Percentiles rank a stretch among this genome's conserved stretches.
Evolutionary conservation across 2,888 invertebrate genomes (phyloP).

Genomic region (Dryadula phaetusa): DNA sequence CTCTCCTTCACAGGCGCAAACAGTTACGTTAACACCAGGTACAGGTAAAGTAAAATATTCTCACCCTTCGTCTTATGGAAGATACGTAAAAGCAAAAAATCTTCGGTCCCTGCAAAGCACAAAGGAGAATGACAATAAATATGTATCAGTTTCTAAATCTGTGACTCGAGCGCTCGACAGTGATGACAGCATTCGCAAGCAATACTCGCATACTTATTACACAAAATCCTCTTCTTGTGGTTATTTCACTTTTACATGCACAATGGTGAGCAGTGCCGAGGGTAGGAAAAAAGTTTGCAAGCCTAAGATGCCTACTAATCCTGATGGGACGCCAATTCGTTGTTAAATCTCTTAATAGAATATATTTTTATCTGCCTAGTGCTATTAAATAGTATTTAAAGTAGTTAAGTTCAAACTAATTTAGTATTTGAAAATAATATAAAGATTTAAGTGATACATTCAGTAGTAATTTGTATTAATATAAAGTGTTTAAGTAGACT

Average conservation of each 20-base stretch:
- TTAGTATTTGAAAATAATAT: constrained; percentile 13
- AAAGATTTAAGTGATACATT: constrained; percentile 19
- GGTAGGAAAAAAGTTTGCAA: constrained; percentile 92
- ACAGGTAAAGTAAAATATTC: constrained; percentile 73
- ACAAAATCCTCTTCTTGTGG: constrained; percentile 95
- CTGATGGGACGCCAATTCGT: constrained; percentile 88
- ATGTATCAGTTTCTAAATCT: constrained; percentile 91
- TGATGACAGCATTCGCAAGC: constrained; percentile 86
- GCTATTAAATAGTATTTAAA: constrained; percentile 24
- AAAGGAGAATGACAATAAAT: constrained; percentile 85
- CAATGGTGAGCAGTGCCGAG: constrained; percentile 90
- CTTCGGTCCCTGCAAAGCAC: constrained; percentile 65
- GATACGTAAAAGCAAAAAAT: constrained; percentile 66
- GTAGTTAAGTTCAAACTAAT: background rate
- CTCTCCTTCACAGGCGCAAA: constrained; percentile 88
- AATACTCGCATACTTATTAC: constrained; percentile 91
- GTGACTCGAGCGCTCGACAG: constrained; percentile 89
- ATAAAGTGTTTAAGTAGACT: background rate
- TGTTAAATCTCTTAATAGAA: constrained; percentile 63
- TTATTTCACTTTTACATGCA: constrained; percentile 93
- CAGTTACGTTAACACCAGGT: constrained; percentile 82
- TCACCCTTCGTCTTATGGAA: constrained; percentile 59
- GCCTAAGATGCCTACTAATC: constrained; percentile 90
- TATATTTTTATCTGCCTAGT: background rate
- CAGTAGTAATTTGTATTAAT: background rate